Conservation (phyloP, 2,797 vertebrate genomes). For the Periparus ater region DNA sequence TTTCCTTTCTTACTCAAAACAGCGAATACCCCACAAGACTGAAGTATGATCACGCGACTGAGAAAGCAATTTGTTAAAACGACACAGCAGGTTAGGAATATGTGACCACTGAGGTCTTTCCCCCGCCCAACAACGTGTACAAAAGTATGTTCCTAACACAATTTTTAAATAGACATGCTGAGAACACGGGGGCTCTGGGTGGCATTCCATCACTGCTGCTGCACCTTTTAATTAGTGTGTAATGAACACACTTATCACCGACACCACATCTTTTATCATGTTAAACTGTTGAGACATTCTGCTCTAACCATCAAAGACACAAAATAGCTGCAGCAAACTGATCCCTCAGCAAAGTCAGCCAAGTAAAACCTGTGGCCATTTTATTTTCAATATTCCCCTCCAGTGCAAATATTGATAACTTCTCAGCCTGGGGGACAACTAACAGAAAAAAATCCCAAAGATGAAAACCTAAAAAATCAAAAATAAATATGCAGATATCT, state of each 20-base stretch:
- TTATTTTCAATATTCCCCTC: neutral
- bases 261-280: constrained; percentile 53
- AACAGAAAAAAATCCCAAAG: neutral
- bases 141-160: neutral
- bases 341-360: constrained; percentile 65
- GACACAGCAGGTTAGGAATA: neutral
- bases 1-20: neutral
- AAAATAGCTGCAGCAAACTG: constrained; percentile 67
- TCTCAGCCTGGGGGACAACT: neutral
- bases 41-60: neutral
- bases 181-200: constrained; percentile 47
- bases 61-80: constrained; percentile 8
- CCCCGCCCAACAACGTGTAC: neutral
- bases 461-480: constrained; percentile 13
- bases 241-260: constrained; percentile 60
- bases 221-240: constrained; percentile 73
- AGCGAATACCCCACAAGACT: neutral
- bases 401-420: neutral
- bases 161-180: constrained; percentile 51
- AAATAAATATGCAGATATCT: neutral
- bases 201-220: constrained; percentile 56
- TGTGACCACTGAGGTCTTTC: neutral
- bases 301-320: constrained; percentile 58
- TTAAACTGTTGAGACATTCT: constrained; percentile 67
- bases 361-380: constrained; percentile 45